Evolutionary conservation across 92 coral and sea anemone species (phyloP), one percentile per base, ranked within the genome.

Genomic region (Paragorgia papillata): DNA sequence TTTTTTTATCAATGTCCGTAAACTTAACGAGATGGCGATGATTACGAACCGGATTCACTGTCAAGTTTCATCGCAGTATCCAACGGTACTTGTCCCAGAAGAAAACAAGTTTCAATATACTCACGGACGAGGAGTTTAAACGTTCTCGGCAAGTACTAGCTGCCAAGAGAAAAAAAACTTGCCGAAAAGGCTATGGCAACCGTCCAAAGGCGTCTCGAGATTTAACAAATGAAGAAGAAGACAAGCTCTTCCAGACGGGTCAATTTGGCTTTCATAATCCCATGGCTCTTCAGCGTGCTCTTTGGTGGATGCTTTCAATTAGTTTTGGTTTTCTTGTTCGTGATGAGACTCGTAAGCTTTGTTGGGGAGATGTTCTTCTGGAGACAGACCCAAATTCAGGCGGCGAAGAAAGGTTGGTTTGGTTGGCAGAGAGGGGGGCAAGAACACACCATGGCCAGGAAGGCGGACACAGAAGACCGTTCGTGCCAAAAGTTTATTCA

Each of bases 401-500:
- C 39, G n/a, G 4, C 65, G 20, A 57, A 12, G 73, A 82, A 66
- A 55, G 69, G 74, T 34, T 81, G 27, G 74, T 74, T 32, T 73
- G 71, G 56, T 15, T 44, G 40, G 31, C 40, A 24, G 68, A 82
- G 30, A 25, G 86, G 24, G 82, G 82, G 19, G 74, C 74, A 7
- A 82, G 66, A 49, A 79, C 24, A 34, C 69, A 44, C 50, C 56
- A 34, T 61, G 69, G 46, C 20, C 22, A 62, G 54, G 44, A 74
- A 17, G 31, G 74, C 3, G 83, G 77, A 8, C 83, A 79, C 57
- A 4, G 20, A 37, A 35, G 83, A 25, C 39, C 88, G 0, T 87
- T 87, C 50, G 75, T 27, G 51, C 85, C 88, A 12, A 88, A 80
- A 26, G n/a, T 62, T 17, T 84, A 74, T 29, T 84, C 86, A 41